Conservation (phyloP, 53 echinoderm and acorn worm genomes). For the Luidia sarsii region DNA sequence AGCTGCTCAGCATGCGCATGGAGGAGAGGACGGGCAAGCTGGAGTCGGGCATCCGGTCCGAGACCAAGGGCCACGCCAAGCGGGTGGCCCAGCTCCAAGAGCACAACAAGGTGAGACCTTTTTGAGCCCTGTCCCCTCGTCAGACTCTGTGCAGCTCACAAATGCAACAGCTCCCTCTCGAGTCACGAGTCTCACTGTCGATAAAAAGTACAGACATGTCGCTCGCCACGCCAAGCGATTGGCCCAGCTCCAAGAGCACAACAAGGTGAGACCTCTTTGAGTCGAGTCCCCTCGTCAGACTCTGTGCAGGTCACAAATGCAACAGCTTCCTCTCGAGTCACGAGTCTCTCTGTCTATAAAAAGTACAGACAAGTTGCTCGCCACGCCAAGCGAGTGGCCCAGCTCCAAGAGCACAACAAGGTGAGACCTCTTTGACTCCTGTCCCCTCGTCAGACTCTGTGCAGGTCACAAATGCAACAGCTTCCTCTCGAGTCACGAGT, state of each 20-base stretch:
- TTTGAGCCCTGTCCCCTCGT: neutral
- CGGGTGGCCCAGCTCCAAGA: slow-evolving; percentile 88
- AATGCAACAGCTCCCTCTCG: too few species aligned
- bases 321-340: too few species aligned
- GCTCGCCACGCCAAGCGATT: slow-evolving; percentile 87
- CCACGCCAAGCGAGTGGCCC: slow-evolving; percentile 85
- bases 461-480: too few species aligned
- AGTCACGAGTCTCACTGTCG: too few species aligned
- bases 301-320: too few species aligned
- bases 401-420: slow-evolving; percentile 92
- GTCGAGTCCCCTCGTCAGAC: neutral
- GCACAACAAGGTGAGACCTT: slow-evolving; percentile 90
- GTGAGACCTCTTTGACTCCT: slow-evolving; percentile 42
- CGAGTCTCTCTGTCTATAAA: too few species aligned
- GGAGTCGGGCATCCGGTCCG: slow-evolving; percentile 72
- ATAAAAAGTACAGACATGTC: too few species aligned
- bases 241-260: slow-evolving; percentile 83
- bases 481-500: too few species aligned
- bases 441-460: neutral
- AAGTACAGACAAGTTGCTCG: too few species aligned
- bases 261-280: slow-evolving; percentile 83
- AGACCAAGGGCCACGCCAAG: slow-evolving; percentile 85
- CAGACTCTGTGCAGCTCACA: too few species aligned
- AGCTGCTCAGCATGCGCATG: slow-evolving; percentile 74
- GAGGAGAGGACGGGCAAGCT: slow-evolving; percentile 84